phyloP scores from a whole-genome alignment of 1,140 invertebrate species.

The Bilobella aurantiaca region DNA sequence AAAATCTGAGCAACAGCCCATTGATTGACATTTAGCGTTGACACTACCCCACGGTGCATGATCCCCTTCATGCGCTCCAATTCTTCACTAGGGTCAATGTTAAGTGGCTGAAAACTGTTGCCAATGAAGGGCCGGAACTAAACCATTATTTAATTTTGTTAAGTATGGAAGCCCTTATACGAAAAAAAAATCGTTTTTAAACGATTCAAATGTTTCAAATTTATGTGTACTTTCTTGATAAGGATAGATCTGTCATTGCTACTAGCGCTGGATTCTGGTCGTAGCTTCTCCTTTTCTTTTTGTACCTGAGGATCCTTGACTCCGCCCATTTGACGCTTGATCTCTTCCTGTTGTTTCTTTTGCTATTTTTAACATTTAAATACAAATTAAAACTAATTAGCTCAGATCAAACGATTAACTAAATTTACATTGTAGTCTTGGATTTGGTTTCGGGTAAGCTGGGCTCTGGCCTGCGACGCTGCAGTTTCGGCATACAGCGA shows the following conservation, averaged over 20 bases:
- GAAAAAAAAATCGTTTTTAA: too few relatives aligned
- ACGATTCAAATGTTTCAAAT: too few relatives aligned
- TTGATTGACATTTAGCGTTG: background rate
- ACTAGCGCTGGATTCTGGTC: too few relatives aligned
- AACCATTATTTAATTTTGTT: too few relatives aligned
- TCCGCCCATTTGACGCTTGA: constrained; percentile 18
- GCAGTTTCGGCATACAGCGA: constrained; percentile 68
- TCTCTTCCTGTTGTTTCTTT: constrained; percentile 25
- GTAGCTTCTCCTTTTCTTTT: constrained; percentile 23
- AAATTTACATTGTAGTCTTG: constrained; percentile 27
- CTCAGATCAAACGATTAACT: too few relatives aligned
- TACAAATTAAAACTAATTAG: too few relatives aligned
- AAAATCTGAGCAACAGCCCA: background rate
- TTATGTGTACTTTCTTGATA: too few relatives aligned
- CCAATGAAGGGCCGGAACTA: background rate
- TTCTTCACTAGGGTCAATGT: constrained; percentile 29
- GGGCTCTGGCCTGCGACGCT: constrained; percentile 28
- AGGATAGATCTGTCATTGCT: too few relatives aligned
- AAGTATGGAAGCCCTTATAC: too few relatives aligned
- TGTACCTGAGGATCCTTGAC: background rate
- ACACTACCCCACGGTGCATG: constrained; percentile 23
- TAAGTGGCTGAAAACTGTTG: constrained; percentile 7
- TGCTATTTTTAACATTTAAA: constrained; percentile 5
- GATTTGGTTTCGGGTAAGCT: constrained; percentile 21
- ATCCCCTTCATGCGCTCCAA: constrained; percentile 24